Evolutionary conservation across 2,113 vertebrate species (phyloP), one percentile per base, ranked within the genome.

Genomic region (Cyphomyrus discorhynchus): DNA sequence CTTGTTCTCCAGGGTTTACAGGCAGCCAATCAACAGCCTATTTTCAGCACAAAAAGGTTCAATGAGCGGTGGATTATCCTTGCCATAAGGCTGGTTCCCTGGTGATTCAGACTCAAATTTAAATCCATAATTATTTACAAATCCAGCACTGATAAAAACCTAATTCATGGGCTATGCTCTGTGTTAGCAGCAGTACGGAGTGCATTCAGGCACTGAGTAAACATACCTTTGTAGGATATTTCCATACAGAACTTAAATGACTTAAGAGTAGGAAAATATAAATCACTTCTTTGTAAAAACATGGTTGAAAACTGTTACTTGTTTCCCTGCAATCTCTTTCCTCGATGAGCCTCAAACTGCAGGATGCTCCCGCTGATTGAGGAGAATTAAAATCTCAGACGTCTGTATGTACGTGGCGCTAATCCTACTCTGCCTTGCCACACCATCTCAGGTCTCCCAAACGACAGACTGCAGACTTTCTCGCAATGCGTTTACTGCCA

Each of bases 341-440:
- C 42, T 83, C 80, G 3, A 17, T 42, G 80, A 83, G 45, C 82
- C 39, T 84, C 19, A 21, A 11, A 13, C 49, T 27, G 24, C 27
- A 35, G 85, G 85, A 35, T 17, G n/a, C 46, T 52, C 49, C 11
- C 0, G 4, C 5, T 21, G 47, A 52, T 39, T 52, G 49, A n/a
- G 49, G 27, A 15, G 85, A 35, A 86, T 31, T 13, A 86, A 53
- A 86, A 52, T 53, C 49, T 35, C 27, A 46, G 45, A 86, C 47
- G 24, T 46, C 31, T 50, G 70, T 50, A 74, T 39, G 49, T 47
- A 7, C 19, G 10, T 21, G 13, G 49, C 85, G n/a, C 58, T 90
- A 92, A 80, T 85, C 88, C 82, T 91, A 13, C 45, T n/a, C 13
- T 58, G 39, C 52, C 17, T 27, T 7, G 7, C 8, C 45, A 27